These are phyloP conservation scores for Lepidothrix coronata DNA, from an alignment of 2,113 vertebrate species.

Conservation along the genomic window DNA sequence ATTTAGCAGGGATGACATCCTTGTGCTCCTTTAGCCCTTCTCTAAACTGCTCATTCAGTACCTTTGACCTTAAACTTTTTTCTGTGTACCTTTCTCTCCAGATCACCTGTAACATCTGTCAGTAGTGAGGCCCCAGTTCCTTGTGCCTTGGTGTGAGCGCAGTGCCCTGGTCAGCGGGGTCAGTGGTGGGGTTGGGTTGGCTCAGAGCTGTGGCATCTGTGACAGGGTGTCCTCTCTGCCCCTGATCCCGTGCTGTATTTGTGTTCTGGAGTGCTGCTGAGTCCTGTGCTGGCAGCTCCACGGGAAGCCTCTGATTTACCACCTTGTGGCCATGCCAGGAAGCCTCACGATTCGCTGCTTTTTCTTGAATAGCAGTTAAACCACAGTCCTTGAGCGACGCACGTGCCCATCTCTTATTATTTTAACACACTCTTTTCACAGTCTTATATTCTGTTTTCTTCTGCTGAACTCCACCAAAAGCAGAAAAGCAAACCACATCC, in stretches of 20 bases:
- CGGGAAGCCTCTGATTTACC: not conserved
- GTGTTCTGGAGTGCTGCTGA: not conserved
- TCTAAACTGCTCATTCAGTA: fast-evolving
- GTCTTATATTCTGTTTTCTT: conserved; percentile 28
- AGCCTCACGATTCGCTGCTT: not conserved
- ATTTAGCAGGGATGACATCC: not conserved
- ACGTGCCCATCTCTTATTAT: not conserved
- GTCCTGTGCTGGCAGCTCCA: not conserved
- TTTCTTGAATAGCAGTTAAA: conserved; percentile 48
- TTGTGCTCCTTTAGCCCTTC: not conserved
- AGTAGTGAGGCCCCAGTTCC: fast-evolving
- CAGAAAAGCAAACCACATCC: conserved; percentile 41
- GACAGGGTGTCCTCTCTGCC: fast-evolving
- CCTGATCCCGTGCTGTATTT: not conserved
- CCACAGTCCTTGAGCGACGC: not conserved
- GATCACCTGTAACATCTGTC: fast-evolving
- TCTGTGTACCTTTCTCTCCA: fast-evolving
- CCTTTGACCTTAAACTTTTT: not conserved
- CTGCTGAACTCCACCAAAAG: conserved; percentile 1
- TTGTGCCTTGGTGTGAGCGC: fast-evolving
- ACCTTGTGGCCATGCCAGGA: not conserved
- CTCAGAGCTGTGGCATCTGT: fast-evolving
- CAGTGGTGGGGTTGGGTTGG: fast-evolving
- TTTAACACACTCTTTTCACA: not conserved
- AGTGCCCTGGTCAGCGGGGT: fast-evolving